Base-by-base conservation (phyloP, 2,888 invertebrate species). In the Diogma glabrata region DNA sequence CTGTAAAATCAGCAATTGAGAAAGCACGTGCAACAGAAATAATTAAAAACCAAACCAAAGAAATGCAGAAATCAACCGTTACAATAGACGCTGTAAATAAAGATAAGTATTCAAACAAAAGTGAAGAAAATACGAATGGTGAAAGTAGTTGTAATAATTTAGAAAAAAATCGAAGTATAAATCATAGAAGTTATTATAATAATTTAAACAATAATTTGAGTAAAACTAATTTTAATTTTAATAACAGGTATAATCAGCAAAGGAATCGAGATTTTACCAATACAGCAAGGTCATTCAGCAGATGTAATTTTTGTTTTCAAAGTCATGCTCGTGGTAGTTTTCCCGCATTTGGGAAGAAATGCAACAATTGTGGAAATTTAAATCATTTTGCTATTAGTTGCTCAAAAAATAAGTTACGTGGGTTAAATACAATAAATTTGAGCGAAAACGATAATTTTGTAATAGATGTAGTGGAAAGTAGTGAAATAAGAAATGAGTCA, bases 271-370 rank as follows among this genome's bases (percentile, higher is more conserved):
- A 24, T n/a, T n/a, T n/a, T n/a, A n/a, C n/a, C 24, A 24, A 24
- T 24, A 7, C 24, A 24, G 9, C 7, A 24, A 24, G 9, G 24
- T 7, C 9, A n/a, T 12, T 22, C 22, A 28, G 26, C 12, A 10
- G 22, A n/a, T 48, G 48, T 22, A 48, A 33, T 22, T 12, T 6
- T 12, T 48, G 48, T 16, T 9, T 6, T 7, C n/a, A 23, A 12
- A 48, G 3, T 20, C 48, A 48, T n/a, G 22, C n/a, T 7, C 14
- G n/a, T n/a, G 20, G 24, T 19, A 20, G 38, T n/a, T 49, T 36
- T 24, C 49, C 49, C 4, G 49, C 49, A 7, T 38, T 16, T 38
- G 49, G 49, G 12, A 49, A 38, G 19, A 8, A n/a, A 10, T 49
- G 49, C n/a, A 38, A 16, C 2, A 9, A 14, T 10, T 49, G 49